Base-by-base conservation (phyloP, 2,888 invertebrate genomes). In the Andrena praecox region DNA sequence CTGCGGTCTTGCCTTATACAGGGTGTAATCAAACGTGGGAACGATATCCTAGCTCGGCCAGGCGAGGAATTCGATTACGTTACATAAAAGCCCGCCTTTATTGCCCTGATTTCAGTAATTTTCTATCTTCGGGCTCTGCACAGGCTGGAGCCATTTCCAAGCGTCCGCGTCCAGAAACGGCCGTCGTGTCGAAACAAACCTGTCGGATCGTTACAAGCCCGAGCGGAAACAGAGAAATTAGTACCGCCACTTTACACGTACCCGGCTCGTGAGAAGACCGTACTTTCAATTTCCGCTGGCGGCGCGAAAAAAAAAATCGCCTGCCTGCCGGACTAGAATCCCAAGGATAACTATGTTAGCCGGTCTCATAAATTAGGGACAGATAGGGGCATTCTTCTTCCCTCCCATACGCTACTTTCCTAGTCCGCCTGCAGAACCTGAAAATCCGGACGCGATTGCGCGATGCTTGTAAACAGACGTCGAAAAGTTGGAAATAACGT, bases 271-370 rank as follows among this genome's bases (percentile, higher is more conserved):
- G 35, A 62, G 69, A 31, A 29, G 59, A 42, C 52, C 69, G 70
- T 72, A 77, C 77, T 72, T 72, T 72, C 72, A 48, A 72, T 77
- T 72, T 77, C 72, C 63, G 72, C 50, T 72, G 48, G 74, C 68
- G 5, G 33, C 60, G 60, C 33, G 27, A 50, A 66, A 72, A 50
- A 66, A 72, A 77, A 77, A 66, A 60, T 63, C 31, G 33, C 63
- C 33, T 10, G 33, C 59, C 48, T 64, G 64, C 72, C 35, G 4
- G 50, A 66, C 72, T 59, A 66, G 77, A 77, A 72, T 59, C 64
- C 50, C 72, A 77, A 77, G 72, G 77, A 59, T 50, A 66, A 29
- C 72, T 8, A 16, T 42, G 16, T 1, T 1, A 66, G 64, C 59
- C 72, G 8, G 33, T 50, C 16, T 60, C 72, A 66, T 72, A 59